phyloP scores from a whole-genome alignment of 2,113 vertebrate genomes.

The Neogale vison region DNA sequence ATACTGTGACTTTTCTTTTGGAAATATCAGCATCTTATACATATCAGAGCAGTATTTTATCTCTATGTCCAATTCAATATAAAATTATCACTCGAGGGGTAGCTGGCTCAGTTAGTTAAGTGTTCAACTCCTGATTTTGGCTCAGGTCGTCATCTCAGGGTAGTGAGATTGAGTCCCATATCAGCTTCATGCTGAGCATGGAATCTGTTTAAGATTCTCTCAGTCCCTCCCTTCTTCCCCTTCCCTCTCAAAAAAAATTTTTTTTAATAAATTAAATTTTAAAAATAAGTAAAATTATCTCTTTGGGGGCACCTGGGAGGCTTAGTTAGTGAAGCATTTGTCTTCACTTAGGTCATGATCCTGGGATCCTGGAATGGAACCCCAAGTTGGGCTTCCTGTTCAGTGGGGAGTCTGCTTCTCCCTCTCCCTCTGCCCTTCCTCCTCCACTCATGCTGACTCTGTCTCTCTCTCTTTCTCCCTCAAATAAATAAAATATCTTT shows the following conservation, averaged over 20 bases:
- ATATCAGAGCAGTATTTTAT: slow-evolving; percentile 74
- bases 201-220: not conserved
- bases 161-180: not conserved
- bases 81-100: slow-evolving; percentile 57
- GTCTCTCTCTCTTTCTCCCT: not conserved
- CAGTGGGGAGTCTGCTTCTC: not conserved
- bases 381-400: not conserved
- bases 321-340: not conserved
- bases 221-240: not conserved
- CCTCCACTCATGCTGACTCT: not conserved
- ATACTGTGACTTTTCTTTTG: slow-evolving; percentile 71
- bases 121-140: not conserved
- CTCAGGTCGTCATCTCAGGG: not conserved
- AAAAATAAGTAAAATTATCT: not conserved
- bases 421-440: not conserved
- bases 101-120: not conserved
- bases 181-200: not conserved
- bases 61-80: slow-evolving; percentile 32
- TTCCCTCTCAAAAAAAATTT: not conserved
- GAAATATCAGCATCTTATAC: slow-evolving; percentile 62
- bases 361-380: not conserved
- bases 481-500: not conserved
- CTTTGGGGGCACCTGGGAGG: not conserved
- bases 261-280: not conserved
- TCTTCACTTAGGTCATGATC: not conserved